Base-by-base conservation (phyloP, 2,888 invertebrate genomes). In the Drosophila quasianomalipes region DNA sequence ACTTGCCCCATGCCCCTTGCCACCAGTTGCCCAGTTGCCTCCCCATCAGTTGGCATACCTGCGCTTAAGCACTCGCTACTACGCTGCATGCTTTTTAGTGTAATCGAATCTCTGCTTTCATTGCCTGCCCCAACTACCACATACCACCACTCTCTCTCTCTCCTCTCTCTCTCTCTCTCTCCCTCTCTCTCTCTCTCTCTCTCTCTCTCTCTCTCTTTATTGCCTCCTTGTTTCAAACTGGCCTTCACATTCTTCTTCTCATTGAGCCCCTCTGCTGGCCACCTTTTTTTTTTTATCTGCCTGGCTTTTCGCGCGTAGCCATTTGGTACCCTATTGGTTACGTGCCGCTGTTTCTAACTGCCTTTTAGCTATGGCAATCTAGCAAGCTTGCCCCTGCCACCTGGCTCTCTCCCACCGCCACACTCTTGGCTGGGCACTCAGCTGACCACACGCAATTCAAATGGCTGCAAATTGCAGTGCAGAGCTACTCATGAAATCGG, bases 281-380 rank as follows among this genome's bases (percentile, higher is more conserved):
- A 22, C 44, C 14, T 26, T 22, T 47, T 47, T 22, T 22, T 22
- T 47, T 44, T 22, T 47, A 26, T 26, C 26, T 4, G 82, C 74
- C 70, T 74, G 75, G 82, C 74, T 79, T 84, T 84, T 87, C 85
- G 87, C 85, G 87, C 78, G 69, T 39, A n/a, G 47, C 74, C 85
- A 83, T 85, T 82, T 47, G 47, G 47, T 47, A 26, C 28, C 78
- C 85, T 71, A 70, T 58, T 73, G 69, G 72, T 71, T 82, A 84
- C 84, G 84, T 84, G 84, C 84, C 83, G 71, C 85, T 83, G 74
- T 78, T 76, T 85, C 77, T 79, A 85, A 87, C 84, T 83, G 87
- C 72, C 83, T 82, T 82, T 85, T 84, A 75, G 80, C 84, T 31
- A 7, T 19, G 60, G 64, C 71, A 74, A 68, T 67, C 66, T 59